Percentiles rank a stretch among this genome's conserved stretches.
Evolutionary conservation across 2,888 invertebrate species (phyloP).

Genomic region (Hemithea aestivaria): DNA sequence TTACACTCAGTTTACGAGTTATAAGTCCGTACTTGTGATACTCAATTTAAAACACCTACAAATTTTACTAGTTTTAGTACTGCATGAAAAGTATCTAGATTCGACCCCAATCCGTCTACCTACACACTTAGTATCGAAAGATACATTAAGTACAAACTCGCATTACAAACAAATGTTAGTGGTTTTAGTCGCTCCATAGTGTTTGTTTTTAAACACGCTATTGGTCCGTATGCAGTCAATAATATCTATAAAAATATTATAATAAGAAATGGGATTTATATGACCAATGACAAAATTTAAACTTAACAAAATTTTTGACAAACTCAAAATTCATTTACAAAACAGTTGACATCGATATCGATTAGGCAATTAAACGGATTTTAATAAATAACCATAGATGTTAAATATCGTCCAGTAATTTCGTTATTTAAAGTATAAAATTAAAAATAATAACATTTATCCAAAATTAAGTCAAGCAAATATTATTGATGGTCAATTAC

Average conservation of each 20-base stretch:
- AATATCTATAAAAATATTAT: slow-evolving; percentile 1
- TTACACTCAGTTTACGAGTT: too few relatives aligned
- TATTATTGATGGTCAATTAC: slow-evolving; percentile 3
- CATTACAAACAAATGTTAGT: slow-evolving; percentile 6
- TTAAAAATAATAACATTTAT: too few relatives aligned
- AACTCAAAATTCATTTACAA: neutral
- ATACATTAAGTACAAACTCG: slow-evolving; percentile 21
- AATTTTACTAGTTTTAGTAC: too few relatives aligned
- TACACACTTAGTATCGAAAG: slow-evolving; percentile 8
- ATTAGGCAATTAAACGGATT: too few relatives aligned
- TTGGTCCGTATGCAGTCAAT: slow-evolving; percentile 26
- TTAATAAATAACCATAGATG: too few relatives aligned
- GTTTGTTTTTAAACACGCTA: slow-evolving; percentile 17
- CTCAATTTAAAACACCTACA: too few relatives aligned
- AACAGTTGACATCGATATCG: too few relatives aligned
- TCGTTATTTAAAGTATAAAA: too few relatives aligned
- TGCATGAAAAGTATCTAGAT: slow-evolving; percentile 11
- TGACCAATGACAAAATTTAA: slow-evolving; percentile 3
- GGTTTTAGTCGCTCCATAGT: slow-evolving; percentile 9
- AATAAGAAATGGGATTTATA: slow-evolving; percentile 2
- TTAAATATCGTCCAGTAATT: too few relatives aligned
- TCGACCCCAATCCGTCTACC: slow-evolving; percentile 17
- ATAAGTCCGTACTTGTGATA: too few relatives aligned
- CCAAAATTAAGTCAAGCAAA: too few relatives aligned
- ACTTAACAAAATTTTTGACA: neutral